Base-by-base conservation (phyloP, 1,140 invertebrate genomes). In the Lasioglossum baleicum region DNA sequence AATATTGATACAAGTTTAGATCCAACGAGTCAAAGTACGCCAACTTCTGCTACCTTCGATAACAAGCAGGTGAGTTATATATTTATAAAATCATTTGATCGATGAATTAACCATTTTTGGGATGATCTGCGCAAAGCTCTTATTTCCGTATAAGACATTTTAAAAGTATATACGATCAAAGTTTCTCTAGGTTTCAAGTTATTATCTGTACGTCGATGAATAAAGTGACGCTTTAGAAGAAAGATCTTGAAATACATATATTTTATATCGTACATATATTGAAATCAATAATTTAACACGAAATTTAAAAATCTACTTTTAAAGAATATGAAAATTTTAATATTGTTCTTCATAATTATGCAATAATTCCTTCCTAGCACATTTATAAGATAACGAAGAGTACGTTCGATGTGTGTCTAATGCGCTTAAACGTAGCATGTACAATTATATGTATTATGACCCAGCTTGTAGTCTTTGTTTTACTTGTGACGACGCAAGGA, bases 1-100 rank as follows among this genome's bases (percentile, higher is more conserved):
- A 85, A 73, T 44, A 60, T 65, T 58, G 80, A 81, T 35, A 60
- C 68, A 20, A 61, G 51, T 68, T 60, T 60, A 69, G 85, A 86
- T 64, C 58, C 77, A 26, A 77, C 65, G 48, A 74, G 20, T 70
- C 81, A 83, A 68, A 72, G 66, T 77, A 70, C 70, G 22, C 22
- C 77, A 20, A 58, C 64, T 65, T 82, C 68, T 60, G 67, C 69
- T 69, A 70, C 69, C 48, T 80, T 70, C 65, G 86, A 87, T 65
- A 87, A 51, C 65, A 87, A 87, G 48, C 85, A 87, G 86, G 86
- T 87, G 81, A 87, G 86, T 70, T 68, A 78, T 68, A 17, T 58
- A 78, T 68, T 17, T 58, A 58, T n/a, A n/a, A 8, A n/a, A n/a
- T 11, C 2, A 11, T 48, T 51, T 6, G n/a, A 51, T 65, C 69